Evolutionary conservation across 2,113 vertebrate genomes (phyloP).

Genomic region (Lamprologus tigripictilis): DNA sequence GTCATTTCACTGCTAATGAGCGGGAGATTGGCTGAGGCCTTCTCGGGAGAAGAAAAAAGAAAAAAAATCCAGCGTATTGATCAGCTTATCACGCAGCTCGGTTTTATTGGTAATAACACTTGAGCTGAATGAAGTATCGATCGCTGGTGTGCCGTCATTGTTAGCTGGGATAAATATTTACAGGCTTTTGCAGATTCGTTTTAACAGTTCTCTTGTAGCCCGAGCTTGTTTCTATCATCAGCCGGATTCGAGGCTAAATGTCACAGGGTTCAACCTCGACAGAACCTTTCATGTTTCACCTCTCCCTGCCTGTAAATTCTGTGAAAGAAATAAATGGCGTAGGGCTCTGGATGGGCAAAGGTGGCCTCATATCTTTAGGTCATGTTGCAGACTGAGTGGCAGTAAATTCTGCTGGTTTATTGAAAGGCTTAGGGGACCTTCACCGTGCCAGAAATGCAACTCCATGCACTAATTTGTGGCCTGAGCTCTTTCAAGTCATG

Average conservation of each 20-base stretch:
- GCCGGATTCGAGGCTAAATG: not conserved
- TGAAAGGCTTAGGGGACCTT: not conserved
- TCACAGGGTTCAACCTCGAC: not conserved
- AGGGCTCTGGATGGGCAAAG: not conserved
- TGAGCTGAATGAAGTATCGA: constrained; percentile 59
- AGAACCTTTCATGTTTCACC: not conserved
- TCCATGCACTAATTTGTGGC: constrained; percentile 19
- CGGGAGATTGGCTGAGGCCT: not conserved
- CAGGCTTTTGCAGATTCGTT: constrained; percentile 24
- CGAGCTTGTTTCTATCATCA: not conserved
- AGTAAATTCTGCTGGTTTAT: constrained; percentile 9
- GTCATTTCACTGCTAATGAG: constrained; percentile 53
- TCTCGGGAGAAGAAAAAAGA: constrained; percentile 1
- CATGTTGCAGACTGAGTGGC: not conserved
- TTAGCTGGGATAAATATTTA: constrained; percentile 53
- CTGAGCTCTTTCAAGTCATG: constrained; percentile 24
- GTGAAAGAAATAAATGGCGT: not conserved
- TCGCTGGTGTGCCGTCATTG: constrained; percentile 4
- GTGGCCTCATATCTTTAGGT: not conserved
- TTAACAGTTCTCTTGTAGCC: not conserved
- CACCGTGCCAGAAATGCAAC: not conserved
- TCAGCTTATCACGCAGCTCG: constrained; percentile 10
- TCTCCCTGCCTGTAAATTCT: not conserved
- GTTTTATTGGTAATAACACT: constrained; percentile 50
- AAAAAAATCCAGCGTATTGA: constrained; percentile 18